Evolutionary conservation across 2,113 vertebrate genomes (phyloP), one percentile per base, ranked within the genome.

Genomic region (Todiramphus chloris): DNA sequence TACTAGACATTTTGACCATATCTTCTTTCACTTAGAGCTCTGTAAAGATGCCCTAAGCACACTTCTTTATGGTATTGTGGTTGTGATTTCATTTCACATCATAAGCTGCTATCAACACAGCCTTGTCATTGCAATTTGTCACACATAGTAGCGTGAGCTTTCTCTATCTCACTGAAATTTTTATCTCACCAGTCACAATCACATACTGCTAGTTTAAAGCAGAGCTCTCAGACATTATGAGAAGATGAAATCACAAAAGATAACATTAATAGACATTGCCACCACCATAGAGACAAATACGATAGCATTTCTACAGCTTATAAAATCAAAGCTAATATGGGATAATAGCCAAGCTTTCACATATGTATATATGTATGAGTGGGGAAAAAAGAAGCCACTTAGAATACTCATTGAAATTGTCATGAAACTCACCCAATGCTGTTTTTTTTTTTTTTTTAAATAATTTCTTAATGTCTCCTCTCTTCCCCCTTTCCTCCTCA

Each of bases 121-220:
- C 97, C 97, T 72, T 96, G 96, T 94, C 96, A 96, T 94, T 68
- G 94, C 95, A 84, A 96, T 97, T 97, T 96, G 97, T 97, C 95
- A 97, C 94, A 94, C 93, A 50, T 8, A 88, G 69, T 44, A 92
- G 87, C 4, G 5, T 67, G 63, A 93, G 91, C 60, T 85, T 70
- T 85, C 92, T 79, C 79, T 95, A 89, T 95, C 96, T 94, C 88
- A 15, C 92, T 28, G 95, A 62, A 94, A 95, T 92, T 96, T 90
- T 96, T 96, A 97, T 97, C 96, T 97, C 81, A 5, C 80, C 60
- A 59, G 91, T 83, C 90, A 96, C 83, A 95, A 96, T 95, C 95
- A 91, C 87, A 94, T 86, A 10, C 91, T 92, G 80, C 83, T 92
- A 10, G 73, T 86, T 93, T 95, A 94, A 81, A 95, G 93, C 94